Conservation (phyloP, 2,888 invertebrate species). For the Leucania comma region DNA sequence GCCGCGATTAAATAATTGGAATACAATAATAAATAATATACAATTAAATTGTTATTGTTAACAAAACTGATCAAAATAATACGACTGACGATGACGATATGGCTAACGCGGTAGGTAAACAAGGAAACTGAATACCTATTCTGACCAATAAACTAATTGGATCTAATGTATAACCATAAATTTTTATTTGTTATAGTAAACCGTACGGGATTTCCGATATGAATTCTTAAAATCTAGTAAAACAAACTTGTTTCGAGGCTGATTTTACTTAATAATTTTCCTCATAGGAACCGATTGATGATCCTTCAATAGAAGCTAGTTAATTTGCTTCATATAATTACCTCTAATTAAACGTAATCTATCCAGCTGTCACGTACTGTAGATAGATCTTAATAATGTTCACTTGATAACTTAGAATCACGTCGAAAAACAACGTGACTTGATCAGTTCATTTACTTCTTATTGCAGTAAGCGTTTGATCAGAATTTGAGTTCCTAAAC, state of each 20-base stretch:
- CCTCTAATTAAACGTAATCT: constrained; percentile 45
- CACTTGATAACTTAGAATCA: constrained; percentile 25
- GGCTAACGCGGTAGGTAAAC: background rate
- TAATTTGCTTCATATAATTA: constrained; percentile 13
- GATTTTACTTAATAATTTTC: constrained; percentile 11
- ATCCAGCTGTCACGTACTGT: constrained; percentile 8
- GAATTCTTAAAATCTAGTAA: background rate
- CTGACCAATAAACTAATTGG: background rate
- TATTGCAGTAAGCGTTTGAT: constrained; percentile 40
- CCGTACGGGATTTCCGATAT: background rate
- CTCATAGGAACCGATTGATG: background rate
- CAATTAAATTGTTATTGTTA: constrained; percentile 5
- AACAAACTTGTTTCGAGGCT: background rate
- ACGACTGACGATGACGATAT: background rate
- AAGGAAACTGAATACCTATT: background rate
- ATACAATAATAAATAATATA: background rate
- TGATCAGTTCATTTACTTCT: constrained; percentile 23
- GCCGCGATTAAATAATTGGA: background rate
- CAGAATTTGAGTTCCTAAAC: constrained; percentile 1
- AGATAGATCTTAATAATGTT: constrained; percentile 22
- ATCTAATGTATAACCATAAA: background rate
- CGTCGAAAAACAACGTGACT: constrained; percentile 56
- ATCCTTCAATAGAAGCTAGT: background rate
- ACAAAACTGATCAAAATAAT: background rate
- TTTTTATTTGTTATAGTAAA: background rate